A percentile compares a stretch with the other conserved stretches of the same genome.
Evolutionary conservation across 2,888 invertebrate species (phyloP).

Genomic region (Sturmia bella): DNA sequence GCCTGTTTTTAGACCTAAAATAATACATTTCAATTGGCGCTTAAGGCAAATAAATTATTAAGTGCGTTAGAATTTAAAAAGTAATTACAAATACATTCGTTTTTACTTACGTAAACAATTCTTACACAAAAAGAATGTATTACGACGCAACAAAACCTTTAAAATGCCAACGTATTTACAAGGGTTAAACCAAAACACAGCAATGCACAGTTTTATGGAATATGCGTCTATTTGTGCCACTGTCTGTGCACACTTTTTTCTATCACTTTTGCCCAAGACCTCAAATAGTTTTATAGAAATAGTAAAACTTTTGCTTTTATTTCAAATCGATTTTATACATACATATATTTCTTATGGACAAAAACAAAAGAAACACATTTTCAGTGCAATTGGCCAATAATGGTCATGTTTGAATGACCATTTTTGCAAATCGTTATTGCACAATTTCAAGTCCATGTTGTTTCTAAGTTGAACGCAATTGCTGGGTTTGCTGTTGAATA

Average conservation of each 20-base stretch:
- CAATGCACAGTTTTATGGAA: conserved; percentile 8
- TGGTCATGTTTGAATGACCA: conserved; percentile 75
- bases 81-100: no score
- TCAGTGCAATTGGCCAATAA: conserved; percentile 70
- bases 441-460: conserved; percentile 71
- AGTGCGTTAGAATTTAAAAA: no score
- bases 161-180: not conserved
- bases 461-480: conserved; percentile 13
- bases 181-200: conserved; percentile 44
- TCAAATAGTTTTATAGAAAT: conserved; percentile 33
- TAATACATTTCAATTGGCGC: no score
- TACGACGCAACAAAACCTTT: not conserved
- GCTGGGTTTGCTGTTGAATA: conserved; percentile 17
- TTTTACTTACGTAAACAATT: no score
- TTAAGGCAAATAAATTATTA: no score
- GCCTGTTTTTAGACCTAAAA: no score
- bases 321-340: conserved; percentile 39
- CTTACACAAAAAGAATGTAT: no score
- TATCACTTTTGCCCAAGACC: not conserved
- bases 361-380: conserved; percentile 54
- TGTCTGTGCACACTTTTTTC: conserved; percentile 47
- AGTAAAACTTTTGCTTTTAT: conserved; percentile 53
- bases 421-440: conserved; percentile 80
- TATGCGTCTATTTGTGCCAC: conserved; percentile 66
- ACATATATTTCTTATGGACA: not conserved